Evolutionary conservation across 2,888 invertebrate species (phyloP), one percentile per base, ranked within the genome.

Genomic region (Congeria kusceri): DNA sequence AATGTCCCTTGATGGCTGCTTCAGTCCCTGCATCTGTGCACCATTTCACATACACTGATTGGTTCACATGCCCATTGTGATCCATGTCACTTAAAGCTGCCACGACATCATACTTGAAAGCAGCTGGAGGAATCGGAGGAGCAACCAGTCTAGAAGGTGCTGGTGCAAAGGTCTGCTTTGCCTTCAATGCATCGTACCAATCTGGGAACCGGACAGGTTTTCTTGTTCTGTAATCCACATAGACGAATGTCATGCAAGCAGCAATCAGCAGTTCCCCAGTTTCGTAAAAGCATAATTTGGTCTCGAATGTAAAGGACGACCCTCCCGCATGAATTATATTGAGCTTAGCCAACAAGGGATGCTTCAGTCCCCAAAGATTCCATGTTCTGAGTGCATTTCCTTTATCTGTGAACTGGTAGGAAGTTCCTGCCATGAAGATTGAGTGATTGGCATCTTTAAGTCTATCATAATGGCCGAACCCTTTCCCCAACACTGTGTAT

Each of bases 11-110:
- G 27, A 61, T 28, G 3, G 83, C 83, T 0, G 74, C 79, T n/a
- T 74, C 69, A 11, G 79, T 65, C 5, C 79, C 83, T 15, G 74
- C 71, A 65, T 83, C 79, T 7, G 77, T 62, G 23, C 83, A 83
- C 83, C 83, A 83, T 68, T 67, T 80, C 0, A 83, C 49, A 39
- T 74, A 83, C 11, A 74, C 74, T 7, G 77, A 68, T 53, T 80
- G 80, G 56, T 80, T 83, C 20, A 79, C 83, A 59, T 83, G 83
- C n/a, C 61, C 63, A 53, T 83, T 80, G 28, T 63, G 62, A 62
- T 83, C 83, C 20, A 72, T 72, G 66, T 83, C 79, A 77, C 77
- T 74, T 27, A 58, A 68, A 23, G 32, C 25, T 29, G 74, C 73
- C 47, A 28, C 74, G 13, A 62, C 29, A 25, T 58, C 39, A 39